Base-by-base conservation (phyloP, 2,888 invertebrate genomes). In the Spatulosminthurus flaviceps region DNA sequence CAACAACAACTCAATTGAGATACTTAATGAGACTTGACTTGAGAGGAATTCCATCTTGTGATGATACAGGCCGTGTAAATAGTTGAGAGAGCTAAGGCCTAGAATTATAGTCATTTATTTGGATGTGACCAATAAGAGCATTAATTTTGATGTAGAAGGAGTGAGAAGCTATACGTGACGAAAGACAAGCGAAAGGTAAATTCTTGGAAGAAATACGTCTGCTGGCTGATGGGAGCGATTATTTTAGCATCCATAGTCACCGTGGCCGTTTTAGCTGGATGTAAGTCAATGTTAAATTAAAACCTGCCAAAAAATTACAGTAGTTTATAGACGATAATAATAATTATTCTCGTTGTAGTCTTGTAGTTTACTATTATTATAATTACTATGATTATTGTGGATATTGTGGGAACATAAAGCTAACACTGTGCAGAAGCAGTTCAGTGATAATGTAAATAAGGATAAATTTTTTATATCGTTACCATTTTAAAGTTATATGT, bases 161-260 rank as follows among this genome's bases (percentile, higher is more conserved):
- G 94, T 78, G 94, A 94, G 88, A 94, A 94, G 87, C 88, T 94
- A 78, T 94, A 93, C 87, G 93, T 94, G 80, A 94, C 94, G 19
- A 93, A 93, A 87, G 94, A 94, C 88, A 93, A 93, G 87, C 90
- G 93, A 77, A 91, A 92, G 69, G 81, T 79, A 60, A 91, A 91
- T 87, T 90, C 91, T 79, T 91, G 92, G 86, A 91, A 91, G 84
- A 90, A 90, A 86, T 89, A 90, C 85, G 87, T 90, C 26, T 93
- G 93, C 87, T 93, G 93, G 93, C 90, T 91, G 34, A 89, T 92
- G 77, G 91, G 92, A 81, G 89, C 92, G 60, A 89, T 92, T 28
- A 88, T 93, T 72, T 89, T 93, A 24, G 90, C 91, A 21, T 90
- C 92, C 61, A 90, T 92, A 29, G 89, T 93, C 26, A 90, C 93